Base-by-base conservation (phyloP, 2,797 vertebrate species). In the Echiichthys vipera region DNA sequence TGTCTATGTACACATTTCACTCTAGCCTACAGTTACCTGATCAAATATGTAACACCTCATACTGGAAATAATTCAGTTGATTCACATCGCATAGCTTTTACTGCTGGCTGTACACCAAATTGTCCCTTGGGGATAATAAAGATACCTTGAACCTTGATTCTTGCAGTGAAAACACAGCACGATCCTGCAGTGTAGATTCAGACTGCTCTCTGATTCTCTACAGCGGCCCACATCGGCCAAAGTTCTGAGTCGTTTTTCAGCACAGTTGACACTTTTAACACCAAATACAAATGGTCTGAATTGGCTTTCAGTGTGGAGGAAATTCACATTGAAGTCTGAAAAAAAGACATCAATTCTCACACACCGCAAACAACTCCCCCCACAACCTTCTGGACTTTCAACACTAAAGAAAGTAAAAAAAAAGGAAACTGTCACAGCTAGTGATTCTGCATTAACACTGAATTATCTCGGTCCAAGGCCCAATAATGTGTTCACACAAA, bases 171-270 rank as follows among this genome's bases (percentile, higher is more conserved):
- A 58, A 39, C 43, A 18, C 42, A 73, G 59, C 25, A 14, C 22
- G 18, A 54, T 63, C 43, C 27, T 24, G 13, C 43, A 37, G 40
- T 5, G 6, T 39, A 24, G 40, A 45, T 58, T 57, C 61, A 68
- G 15, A 24, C 42, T 34, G 24, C n/a, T 55, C 61, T 61, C 45
- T 20, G 47, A 54, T 56, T 65, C 27, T 22, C 49, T 53, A 56
- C 69, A 63, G 59, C 25, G 15, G n/a, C 37, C 24, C 51, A 37
- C 47, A 61, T 66, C 47, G 37, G 17, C 25, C 55, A 74, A 49
- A 71, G 46, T n/a, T 54, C 30, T 66, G 53, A 80, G 39, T 75
- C 67, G 81, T 70, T 65, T 54, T 57, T 75, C 39, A 46, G 40
- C 55, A 50, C 49, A 50, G 40, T 22, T 74, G 39, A 78, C 49